Conservation (phyloP, 2,888 invertebrate genomes). For the Lordiphosa andalusiaca region DNA sequence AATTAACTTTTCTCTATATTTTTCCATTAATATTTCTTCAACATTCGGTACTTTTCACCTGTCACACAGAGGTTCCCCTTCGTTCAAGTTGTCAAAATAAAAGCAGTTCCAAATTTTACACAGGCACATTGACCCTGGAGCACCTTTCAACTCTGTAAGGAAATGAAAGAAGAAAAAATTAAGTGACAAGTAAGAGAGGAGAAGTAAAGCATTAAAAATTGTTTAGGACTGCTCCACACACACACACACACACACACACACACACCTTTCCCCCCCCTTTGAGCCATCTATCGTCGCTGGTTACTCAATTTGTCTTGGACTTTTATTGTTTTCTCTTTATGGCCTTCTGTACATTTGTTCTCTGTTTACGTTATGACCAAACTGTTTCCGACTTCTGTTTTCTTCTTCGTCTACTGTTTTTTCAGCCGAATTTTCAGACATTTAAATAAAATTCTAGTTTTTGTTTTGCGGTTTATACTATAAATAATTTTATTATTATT, state of each 20-base stretch:
- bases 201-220: slow-evolving; percentile 32
- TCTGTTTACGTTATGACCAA: slow-evolving; percentile 45
- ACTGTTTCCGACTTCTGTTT: slow-evolving; percentile 33
- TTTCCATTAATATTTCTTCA: slow-evolving; percentile 35
- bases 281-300: slow-evolving; percentile 48
- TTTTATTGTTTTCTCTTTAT: slow-evolving; percentile 48
- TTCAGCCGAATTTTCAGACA: slow-evolving; percentile 54
- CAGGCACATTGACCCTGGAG: slow-evolving; percentile 53
- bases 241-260: background rate
- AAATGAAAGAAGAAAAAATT: slow-evolving; percentile 20
- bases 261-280: slow-evolving; percentile 2
- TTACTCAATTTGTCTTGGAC: slow-evolving; percentile 58
- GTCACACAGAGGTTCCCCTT: slow-evolving; percentile 27
- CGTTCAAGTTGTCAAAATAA: slow-evolving; percentile 28
- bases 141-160: slow-evolving; percentile 20
- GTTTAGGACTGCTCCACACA: slow-evolving; percentile 4
- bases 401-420: slow-evolving; percentile 21
- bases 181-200: slow-evolving; percentile 46
- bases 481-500: slow-evolving; percentile 23
- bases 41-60: slow-evolving; percentile 40
- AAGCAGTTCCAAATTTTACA: slow-evolving; percentile 43
- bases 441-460: slow-evolving; percentile 55
- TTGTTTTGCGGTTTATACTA: slow-evolving; percentile 24
- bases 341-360: slow-evolving; percentile 35
- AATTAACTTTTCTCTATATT: too few species aligned